Conservation (phyloP, 2,888 invertebrate genomes). For the Leptinotarsa tumamoca region DNA sequence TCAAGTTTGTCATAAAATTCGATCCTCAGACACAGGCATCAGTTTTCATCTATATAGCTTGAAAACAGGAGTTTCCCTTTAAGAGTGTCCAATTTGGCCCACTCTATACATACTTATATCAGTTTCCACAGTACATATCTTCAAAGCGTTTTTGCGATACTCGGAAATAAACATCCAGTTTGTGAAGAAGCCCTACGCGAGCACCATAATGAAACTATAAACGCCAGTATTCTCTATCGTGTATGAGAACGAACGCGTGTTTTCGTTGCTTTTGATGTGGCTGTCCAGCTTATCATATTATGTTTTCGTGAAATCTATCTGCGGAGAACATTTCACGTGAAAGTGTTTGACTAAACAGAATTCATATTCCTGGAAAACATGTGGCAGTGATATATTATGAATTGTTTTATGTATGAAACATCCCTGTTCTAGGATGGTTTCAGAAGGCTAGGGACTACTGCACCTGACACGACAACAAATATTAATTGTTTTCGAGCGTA, state of each 20-base stretch:
- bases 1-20: too few species aligned
- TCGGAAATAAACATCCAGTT: not conserved
- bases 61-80: too few species aligned
- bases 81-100: too few species aligned
- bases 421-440: not conserved
- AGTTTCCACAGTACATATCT: not conserved
- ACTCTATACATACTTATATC: too few species aligned
- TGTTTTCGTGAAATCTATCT: conserved; percentile 29
- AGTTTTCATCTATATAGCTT: too few species aligned
- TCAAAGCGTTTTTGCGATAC: not conserved
- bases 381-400: conserved; percentile 19
- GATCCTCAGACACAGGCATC: too few species aligned
- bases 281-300: conserved; percentile 36
- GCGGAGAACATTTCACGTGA: conserved; percentile 23
- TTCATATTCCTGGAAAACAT: conserved; percentile 18
- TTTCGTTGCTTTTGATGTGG: conserved; percentile 39
- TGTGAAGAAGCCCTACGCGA: not conserved
- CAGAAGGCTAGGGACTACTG: too few species aligned
- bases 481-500: too few species aligned
- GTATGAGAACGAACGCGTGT: conserved; percentile 11
- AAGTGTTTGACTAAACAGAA: conserved; percentile 28
- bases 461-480: too few species aligned
- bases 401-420: not conserved
- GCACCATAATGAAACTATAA: not conserved
- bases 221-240: not conserved